Base-by-base conservation (phyloP, 2,113 vertebrate genomes). In the Sinocyclocheilus maitianheensis region DNA sequence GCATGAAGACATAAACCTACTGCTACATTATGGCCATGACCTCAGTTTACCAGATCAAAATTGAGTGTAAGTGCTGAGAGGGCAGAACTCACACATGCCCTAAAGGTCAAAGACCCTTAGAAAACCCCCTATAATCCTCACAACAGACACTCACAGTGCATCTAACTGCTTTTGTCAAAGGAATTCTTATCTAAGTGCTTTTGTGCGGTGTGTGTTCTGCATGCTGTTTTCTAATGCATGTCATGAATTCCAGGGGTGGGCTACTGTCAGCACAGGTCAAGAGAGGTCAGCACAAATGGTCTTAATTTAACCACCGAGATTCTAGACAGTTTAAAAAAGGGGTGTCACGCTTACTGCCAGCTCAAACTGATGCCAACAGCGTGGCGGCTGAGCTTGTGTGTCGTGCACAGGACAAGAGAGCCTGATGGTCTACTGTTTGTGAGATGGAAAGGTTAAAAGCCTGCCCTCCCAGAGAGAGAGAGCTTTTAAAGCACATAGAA, bases 251-350 rank as follows among this genome's bases (percentile, higher is more conserved):
- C 86, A 89, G 89, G 83, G 81, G 89, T 85, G 71, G 85, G 87
- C 43, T 26, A 26, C 86, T 30, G 85, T 85, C 65, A 82, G 65
- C 1, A 1, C 60, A 74, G 84, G 63, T 88, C 88, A 87, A 75
- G 74, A n/a, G 77, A 62, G 74, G 90, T 92, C 89, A 91, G 89
- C 86, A 85, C 87, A 92, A 88, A 90, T 92, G 91, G 91, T 91
- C 92, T 87, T 85, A 88, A 87, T 91, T 89, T 85, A 90, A 88
- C 51, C 60, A 83, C 88, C 72, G 72, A 65, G 87, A 85, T 67
- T 85, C 24, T 24, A 86, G 3, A 81, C 3, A 3, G 69, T 77
- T 77, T 18, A 78, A 77, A 65, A 48, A 22, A 80, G 13, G 2
- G 46, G 12, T 9, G 58, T 87, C 40, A 83, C 53, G 69, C 51